Base-by-base conservation (phyloP, 1,140 invertebrate species). In the Thaumatotibia leucotreta region DNA sequence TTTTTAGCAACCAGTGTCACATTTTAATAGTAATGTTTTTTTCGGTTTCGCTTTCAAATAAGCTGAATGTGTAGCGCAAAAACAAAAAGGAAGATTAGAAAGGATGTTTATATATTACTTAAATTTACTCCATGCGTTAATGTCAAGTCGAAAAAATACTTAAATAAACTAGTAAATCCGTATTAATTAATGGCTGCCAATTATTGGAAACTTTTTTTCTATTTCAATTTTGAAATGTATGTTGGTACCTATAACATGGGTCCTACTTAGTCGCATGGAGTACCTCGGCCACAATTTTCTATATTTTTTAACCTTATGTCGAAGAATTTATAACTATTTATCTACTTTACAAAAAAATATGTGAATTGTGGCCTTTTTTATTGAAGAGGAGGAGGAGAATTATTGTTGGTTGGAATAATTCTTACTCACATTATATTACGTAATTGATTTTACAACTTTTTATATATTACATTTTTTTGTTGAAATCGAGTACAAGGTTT, bases 401-500 rank as follows among this genome's bases (percentile, higher is more conserved):
- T 68, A 68, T 72, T 39, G 64, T 68, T 66, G 70, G 70, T 72
- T 72, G 70, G 70, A 68, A 65, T 72, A 24, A 72, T 72, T 72
- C 70, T 52, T 67, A 24, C 66, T 63, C 39, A 27, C 66, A 50
- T n/a, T n/a, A n/a, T n/a, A n/a, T n/a, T n/a, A n/a, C 80, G 76
- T 82, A 17, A 1, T 6, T n/a, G n/a, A n/a, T 39, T 39, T 2
- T 39, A 11, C 14, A 2, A 32, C 31, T 5, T 32, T 32, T 32
- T 5, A 10, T 32, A 32, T 45, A 45, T 45, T 17, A 0, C n/a
- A 45, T 14, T 45, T 45, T 45, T 32, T n/a, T n/a, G n/a, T n/a
- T n/a, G n/a, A n/a, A n/a, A n/a, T n/a, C n/a, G n/a, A n/a, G n/a
- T n/a, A n/a, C n/a, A n/a, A n/a, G n/a, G n/a, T n/a, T n/a, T n/a